A percentile compares a stretch with the other conserved stretches of the same genome.
phyloP scores from a whole-genome alignment of 2,888 invertebrate genomes.

The Thymelicus acteon region DNA sequence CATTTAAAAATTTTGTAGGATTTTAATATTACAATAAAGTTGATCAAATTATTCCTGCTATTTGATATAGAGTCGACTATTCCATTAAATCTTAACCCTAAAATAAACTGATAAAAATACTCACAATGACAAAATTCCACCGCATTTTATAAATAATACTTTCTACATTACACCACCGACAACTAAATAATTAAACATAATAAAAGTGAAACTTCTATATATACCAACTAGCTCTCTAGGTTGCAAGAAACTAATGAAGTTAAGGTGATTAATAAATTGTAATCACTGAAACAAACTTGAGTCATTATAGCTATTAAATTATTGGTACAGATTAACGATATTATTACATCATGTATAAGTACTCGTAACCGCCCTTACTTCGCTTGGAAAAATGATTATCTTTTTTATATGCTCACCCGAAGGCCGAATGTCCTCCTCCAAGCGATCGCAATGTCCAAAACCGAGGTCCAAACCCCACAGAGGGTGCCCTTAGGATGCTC shows the following conservation, averaged over 20 bases:
- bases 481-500: no score
- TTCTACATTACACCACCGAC: background rate
- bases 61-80: no score
- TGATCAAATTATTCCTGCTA: no score
- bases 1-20: no score
- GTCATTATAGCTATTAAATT: background rate
- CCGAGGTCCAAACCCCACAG: no score
- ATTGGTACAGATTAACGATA: background rate
- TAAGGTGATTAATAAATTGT: background rate
- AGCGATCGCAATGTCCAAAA: no score
- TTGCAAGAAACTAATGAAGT: background rate
- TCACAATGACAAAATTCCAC: background rate
- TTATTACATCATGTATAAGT: background rate
- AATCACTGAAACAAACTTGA: background rate
- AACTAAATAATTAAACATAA: background rate
- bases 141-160: background rate
- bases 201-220: background rate
- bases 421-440: no score
- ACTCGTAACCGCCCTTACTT: background rate
- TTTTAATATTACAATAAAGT: no score
- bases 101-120: background rate
- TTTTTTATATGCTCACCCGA: no score
- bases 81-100: no score
- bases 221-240: background rate
- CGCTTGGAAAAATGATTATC: no score